Conservation (phyloP, 2,113 vertebrate species). For the Salvelinus namaycush region DNA sequence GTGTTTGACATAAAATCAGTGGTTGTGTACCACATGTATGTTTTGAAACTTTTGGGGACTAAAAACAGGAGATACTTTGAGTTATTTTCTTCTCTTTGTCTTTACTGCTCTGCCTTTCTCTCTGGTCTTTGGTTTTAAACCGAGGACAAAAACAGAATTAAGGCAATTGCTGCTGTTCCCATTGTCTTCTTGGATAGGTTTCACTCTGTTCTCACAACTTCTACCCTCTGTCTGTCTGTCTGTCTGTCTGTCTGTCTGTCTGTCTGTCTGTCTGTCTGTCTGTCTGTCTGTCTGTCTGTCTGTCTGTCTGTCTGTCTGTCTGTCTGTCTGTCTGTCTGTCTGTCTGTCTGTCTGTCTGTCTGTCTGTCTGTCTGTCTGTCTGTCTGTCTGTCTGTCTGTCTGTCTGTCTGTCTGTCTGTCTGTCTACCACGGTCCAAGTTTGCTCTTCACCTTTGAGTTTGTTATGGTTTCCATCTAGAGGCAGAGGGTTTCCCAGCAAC, state of each 20-base stretch:
- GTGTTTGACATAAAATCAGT: neutral
- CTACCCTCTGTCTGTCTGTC: neutral
- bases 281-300: neutral
- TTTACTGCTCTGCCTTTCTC: slow-evolving; percentile 13
- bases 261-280: neutral
- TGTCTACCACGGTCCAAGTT: slow-evolving; percentile 15
- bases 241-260: neutral
- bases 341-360: neutral
- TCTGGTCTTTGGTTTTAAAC: slow-evolving; percentile 35
- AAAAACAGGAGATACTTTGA: slow-evolving; percentile 96
- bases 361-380: neutral
- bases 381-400: too few species aligned
- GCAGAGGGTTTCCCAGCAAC: slow-evolving; percentile 76
- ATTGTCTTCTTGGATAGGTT: slow-evolving; percentile 16
- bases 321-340: neutral
- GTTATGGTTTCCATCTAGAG: slow-evolving; percentile 85
- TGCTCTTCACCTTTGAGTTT: slow-evolving; percentile 69
- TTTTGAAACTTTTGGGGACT: slow-evolving; percentile 41
- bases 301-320: neutral
- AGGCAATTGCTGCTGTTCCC: slow-evolving; percentile 9
- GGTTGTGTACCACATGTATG: slow-evolving; percentile 9
- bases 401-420: neutral
- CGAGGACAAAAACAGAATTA: slow-evolving; percentile 23
- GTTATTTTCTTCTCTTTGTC: slow-evolving; percentile 69
- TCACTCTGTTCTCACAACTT: slow-evolving; percentile 1